Evolutionary conservation across 2,797 vertebrate species (phyloP), one percentile per base, ranked within the genome.

Genomic region (Glyptemys insculpta): DNA sequence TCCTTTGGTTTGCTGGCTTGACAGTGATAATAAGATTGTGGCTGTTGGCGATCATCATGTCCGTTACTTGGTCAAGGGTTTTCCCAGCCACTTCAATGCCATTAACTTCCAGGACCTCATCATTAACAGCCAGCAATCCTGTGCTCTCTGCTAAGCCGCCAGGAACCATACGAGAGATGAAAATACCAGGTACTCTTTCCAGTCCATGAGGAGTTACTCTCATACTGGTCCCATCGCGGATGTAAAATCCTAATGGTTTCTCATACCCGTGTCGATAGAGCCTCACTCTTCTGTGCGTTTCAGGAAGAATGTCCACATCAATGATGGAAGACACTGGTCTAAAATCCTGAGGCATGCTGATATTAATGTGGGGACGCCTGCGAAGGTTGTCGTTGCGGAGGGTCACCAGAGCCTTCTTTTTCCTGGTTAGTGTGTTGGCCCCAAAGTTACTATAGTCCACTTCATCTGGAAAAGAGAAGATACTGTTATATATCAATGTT

Each of bases 41-140:
- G 97, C 99, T 99, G 98, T 99, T 99, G 93, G 99, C 99, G 23
- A 99, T 99, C 99, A 99, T 99, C 99, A 99, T 99, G 98, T 99
- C 99, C 14, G 99, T 99, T 81, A 99, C 99, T 97, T 99, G 99
- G 96, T 99, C 99, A 12, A 99, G 98, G 4, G 99, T 99, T 97
- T 99, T 99, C n/a, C 99, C 99, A 0, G 99, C 99, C 94, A 99
- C 99, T 96, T 99, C 99, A 23, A 99, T 99, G 87, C 99, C 99
- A 8, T 99, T 99, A 47, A 99, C 99, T 98, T 99, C 99, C 97
- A 99, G 97, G 80, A 99, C 99, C 98, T 99, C 99, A 1, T 99
- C 99, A 1, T 99, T 99, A 44, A 99, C 99, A 1, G 99, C 99
- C 94, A 99, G 98, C 94, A 99, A 98, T 44, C 99, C 99, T 0